Conservation (phyloP, 2,888 invertebrate genomes). For the Cylindroiulus punctatus region DNA sequence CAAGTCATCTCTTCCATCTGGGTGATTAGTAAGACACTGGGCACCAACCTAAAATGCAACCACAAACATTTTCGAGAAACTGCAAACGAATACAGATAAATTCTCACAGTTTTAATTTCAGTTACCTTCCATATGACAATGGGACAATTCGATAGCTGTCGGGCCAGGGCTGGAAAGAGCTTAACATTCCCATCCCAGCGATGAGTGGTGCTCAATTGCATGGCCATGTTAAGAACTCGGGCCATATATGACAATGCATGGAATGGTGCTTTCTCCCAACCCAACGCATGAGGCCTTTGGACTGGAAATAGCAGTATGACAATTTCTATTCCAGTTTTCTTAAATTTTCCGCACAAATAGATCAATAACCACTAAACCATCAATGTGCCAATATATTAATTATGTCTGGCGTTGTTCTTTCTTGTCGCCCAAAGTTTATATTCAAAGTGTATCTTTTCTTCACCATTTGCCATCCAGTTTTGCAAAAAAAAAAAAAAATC, state of each 20-base stretch:
- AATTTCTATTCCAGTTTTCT: too few relatives aligned
- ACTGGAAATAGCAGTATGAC: neutral
- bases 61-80: neutral
- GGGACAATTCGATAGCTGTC: constrained; percentile 5
- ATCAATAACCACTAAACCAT: too few relatives aligned
- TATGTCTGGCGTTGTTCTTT: too few relatives aligned
- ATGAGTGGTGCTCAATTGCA: neutral
- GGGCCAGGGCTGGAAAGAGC: constrained; percentile 16
- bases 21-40: constrained; percentile 22
- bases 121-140: constrained; percentile 29
- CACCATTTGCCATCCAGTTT: too few relatives aligned
- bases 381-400: too few relatives aligned
- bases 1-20: constrained; percentile 13
- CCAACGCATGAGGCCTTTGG: neutral
- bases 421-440: too few relatives aligned
- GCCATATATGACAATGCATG: neutral
- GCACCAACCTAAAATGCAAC: neutral
- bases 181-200: constrained; percentile 18
- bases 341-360: too few relatives aligned
- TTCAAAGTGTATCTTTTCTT: too few relatives aligned
- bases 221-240: constrained; percentile 6
- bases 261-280: neutral
- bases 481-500: too few relatives aligned
- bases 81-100: neutral
- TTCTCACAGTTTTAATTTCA: neutral